phyloP scores from a whole-genome alignment of 1,140 invertebrate species.

The Nilaparvata lugens region DNA sequence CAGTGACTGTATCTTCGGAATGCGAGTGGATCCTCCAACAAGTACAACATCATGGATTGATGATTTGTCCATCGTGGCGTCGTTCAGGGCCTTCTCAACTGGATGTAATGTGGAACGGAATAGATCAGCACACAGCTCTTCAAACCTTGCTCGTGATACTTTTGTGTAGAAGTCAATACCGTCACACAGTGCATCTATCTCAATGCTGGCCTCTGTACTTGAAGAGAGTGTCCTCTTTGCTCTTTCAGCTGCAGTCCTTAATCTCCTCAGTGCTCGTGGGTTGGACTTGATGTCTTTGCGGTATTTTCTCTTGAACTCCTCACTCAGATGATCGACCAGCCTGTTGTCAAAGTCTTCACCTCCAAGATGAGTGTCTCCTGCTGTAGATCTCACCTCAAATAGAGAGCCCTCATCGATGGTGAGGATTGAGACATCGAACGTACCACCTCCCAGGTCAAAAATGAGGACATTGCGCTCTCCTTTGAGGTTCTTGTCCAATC shows the following conservation, averaged over 20 bases:
- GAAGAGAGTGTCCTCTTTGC: slow-evolving; percentile 48
- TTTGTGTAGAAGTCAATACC: slow-evolving; percentile 52
- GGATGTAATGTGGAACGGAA: slow-evolving; percentile 48
- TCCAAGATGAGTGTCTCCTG: slow-evolving; percentile 64
- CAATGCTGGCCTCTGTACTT: slow-evolving; percentile 45
- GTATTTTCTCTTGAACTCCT: slow-evolving; percentile 46
- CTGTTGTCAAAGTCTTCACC: slow-evolving; percentile 76
- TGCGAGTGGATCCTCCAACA: slow-evolving; percentile 68
- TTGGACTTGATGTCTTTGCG: slow-evolving; percentile 40
- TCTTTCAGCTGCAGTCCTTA: slow-evolving; percentile 53
- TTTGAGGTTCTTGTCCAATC: slow-evolving; percentile 61
- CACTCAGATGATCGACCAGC: slow-evolving; percentile 60
- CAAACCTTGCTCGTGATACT: slow-evolving; percentile 49
- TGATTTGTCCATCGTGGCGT: slow-evolving; percentile 62
- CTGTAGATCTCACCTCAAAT: slow-evolving; percentile 70
- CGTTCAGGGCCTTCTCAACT: slow-evolving; percentile 57
- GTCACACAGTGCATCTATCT: slow-evolving; percentile 45
- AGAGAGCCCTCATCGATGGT: slow-evolving; percentile 76
- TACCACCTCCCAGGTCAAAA: slow-evolving; percentile 65
- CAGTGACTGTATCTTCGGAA: slow-evolving; percentile 52
- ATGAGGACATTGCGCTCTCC: slow-evolving; percentile 66
- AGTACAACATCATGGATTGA: slow-evolving; percentile 67
- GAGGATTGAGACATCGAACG: slow-evolving; percentile 79
- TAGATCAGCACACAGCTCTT: slow-evolving; percentile 51
- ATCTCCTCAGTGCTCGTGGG: slow-evolving; percentile 44